Evolutionary conservation across 2,888 invertebrate genomes (phyloP).

Genomic region (Phyllotreta cruciferae): DNA sequence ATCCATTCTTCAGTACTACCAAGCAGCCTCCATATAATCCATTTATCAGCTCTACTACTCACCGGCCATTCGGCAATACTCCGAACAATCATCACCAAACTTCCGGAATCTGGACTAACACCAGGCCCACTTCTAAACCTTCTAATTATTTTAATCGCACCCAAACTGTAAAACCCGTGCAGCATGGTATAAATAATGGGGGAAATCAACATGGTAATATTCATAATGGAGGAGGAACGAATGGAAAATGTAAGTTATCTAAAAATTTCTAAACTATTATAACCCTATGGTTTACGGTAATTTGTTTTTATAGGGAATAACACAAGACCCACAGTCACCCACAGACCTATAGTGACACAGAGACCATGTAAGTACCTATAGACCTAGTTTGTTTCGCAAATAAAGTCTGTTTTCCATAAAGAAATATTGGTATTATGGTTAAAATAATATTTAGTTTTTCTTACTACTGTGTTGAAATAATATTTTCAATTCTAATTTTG

Average conservation of each 20-base stretch:
- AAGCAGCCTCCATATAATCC: neutral
- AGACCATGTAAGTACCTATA: too few species aligned
- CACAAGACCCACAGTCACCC: neutral
- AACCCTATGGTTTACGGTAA: too few species aligned
- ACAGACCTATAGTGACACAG: too few species aligned
- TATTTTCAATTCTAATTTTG: neutral
- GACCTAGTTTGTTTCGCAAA: too few species aligned
- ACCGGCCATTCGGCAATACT: slow-evolving; percentile 1
- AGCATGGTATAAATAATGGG: neutral
- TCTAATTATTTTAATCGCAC: neutral
- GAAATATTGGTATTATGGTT: too few species aligned
- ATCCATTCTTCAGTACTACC: slow-evolving; percentile 15
- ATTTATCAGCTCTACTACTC: too few species aligned
- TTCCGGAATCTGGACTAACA: neutral
- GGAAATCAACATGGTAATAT: neutral
- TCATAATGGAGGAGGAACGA: neutral
- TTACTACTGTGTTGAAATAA: neutral
- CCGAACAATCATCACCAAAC: neutral
- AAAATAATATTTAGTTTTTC: too few species aligned
- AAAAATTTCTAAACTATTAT: too few species aligned
- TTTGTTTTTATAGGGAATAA: slow-evolving; percentile 5
- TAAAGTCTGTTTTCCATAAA: too few species aligned
- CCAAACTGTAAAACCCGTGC: neutral
- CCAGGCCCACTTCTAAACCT: slow-evolving; percentile 2
- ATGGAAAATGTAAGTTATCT: slow-evolving; percentile 7